These are phyloP conservation scores for Rhingia rostrata DNA, from an alignment of 2,888 invertebrate species.

Conservation along the genomic window DNA sequence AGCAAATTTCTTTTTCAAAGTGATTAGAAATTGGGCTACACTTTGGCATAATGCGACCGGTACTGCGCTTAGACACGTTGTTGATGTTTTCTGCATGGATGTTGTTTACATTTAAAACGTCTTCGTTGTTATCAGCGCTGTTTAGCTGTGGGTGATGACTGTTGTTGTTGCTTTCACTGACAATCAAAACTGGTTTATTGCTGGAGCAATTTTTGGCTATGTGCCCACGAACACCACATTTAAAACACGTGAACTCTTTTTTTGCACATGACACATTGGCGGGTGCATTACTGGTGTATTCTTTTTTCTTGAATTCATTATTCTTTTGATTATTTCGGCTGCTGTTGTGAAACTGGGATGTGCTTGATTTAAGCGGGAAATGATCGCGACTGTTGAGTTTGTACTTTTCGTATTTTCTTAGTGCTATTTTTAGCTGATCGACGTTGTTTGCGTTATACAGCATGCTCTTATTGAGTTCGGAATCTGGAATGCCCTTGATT, in stretches of 20 bases:
- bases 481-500: slow-evolving; percentile 35
- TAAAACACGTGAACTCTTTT: slow-evolving; percentile 48
- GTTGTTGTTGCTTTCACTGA: slow-evolving; percentile 11
- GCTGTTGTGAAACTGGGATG: slow-evolving; percentile 10
- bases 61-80: neutral
- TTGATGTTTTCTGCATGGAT: slow-evolving; percentile 10
- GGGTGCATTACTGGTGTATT: slow-evolving; percentile 30
- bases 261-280: slow-evolving; percentile 27
- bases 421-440: slow-evolving; percentile 18
- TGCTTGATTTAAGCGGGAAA: slow-evolving; percentile 5
- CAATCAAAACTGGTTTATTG: slow-evolving; percentile 38
- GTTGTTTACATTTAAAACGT: slow-evolving; percentile 21
- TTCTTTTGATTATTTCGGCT: slow-evolving; percentile 26
- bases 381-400: slow-evolving; percentile 22
- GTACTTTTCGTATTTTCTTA: slow-evolving; percentile 35
- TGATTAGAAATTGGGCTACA: slow-evolving; percentile 9
- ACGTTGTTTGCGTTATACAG: slow-evolving; percentile 38
- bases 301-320: slow-evolving; percentile 21
- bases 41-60: slow-evolving; percentile 4
- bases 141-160: slow-evolving; percentile 1
- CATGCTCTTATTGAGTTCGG: slow-evolving; percentile 37
- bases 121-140: slow-evolving; percentile 24
- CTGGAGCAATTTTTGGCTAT: slow-evolving; percentile 40
- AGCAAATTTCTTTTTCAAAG: slow-evolving; percentile 24
- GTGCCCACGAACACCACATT: slow-evolving; percentile 49